Conservation (phyloP, 2,797 vertebrate genomes). For the Acipenser transmontanus region DNA sequence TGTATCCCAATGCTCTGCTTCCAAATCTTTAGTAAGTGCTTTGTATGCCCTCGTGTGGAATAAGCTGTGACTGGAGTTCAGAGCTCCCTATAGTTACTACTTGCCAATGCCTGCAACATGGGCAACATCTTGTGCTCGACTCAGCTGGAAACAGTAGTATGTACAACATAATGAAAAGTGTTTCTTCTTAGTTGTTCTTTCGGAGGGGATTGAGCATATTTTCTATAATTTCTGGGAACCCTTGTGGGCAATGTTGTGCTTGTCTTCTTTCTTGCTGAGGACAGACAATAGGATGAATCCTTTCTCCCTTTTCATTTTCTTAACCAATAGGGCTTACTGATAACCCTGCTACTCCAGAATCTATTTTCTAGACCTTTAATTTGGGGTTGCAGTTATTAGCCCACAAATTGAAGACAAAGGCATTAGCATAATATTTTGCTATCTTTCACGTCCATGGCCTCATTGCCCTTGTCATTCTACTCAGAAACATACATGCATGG, state of each 20-base stretch:
- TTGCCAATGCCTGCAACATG: too few relatives aligned
- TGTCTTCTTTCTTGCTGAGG: constrained; percentile 45
- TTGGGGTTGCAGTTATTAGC: constrained; percentile 65
- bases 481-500: constrained; percentile 26
- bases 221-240: constrained; percentile 36
- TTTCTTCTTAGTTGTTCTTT: too few relatives aligned
- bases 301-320: constrained; percentile 38
- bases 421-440: constrained; percentile 80
- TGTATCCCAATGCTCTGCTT: too few relatives aligned
- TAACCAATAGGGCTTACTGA: constrained; percentile 64
- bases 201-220: not conserved
- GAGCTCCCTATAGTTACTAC: too few relatives aligned
- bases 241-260: constrained; percentile 31
- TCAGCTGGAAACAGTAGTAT: too few relatives aligned
- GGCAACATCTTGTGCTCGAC: too few relatives aligned
- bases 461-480: constrained; percentile 50
- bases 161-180: too few relatives aligned
- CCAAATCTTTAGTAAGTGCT: too few relatives aligned
- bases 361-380: constrained; percentile 75
- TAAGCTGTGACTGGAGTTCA: too few relatives aligned
- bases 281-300: constrained; percentile 36
- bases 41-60: too few relatives aligned
- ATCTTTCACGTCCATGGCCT: constrained; percentile 61
- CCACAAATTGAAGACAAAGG: constrained; percentile 57
- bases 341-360: constrained; percentile 68